Base-by-base conservation (phyloP, 1,140 invertebrate species). In the Stegodyphus dumicola region DNA sequence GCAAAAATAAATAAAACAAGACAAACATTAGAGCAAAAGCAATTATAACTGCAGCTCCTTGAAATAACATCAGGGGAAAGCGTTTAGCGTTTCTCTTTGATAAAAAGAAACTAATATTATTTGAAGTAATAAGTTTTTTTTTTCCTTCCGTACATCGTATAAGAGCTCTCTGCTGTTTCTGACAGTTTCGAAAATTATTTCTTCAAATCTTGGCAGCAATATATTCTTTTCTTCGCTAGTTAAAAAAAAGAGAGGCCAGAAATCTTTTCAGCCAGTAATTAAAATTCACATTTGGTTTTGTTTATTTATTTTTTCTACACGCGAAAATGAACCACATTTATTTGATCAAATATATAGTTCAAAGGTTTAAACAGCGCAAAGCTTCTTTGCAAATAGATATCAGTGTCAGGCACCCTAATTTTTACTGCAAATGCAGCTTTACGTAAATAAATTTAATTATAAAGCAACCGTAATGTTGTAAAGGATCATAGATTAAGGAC, bases 111-210 rank as follows among this genome's bases (percentile, higher is more conserved):
- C 53, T 56, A 60, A 71, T 80, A 80, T 73, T 80, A 80, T 80
- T 80, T 80, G 78, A 80, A 73, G 70, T 80, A 71, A 70, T 71
- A 54, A 69, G 56, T 60, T 60, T 52, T 73, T n/a, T n/a, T 60
- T 60, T 15, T 60, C 56, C 56, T 60, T 10, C 56, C 56, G 56
- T 15, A 60, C 33, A 33, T 33, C 33, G 33, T 33, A 67, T 7
- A 67, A 67, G 9, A 67, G 0, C 5, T 13, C 17, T 2, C 71
- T 56, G 80, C 17, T 83, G 80, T 83, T 83, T 66, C 67, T 83
- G 80, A 83, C 80, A 83, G 70, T 83, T 64, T 71, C 15, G 80
- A 83, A 83, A 83, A 83, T 83, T 83, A 83, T 83, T 83, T 83
- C 80, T 83, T 83, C 80, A 83, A 83, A 66, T 52, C 56, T 74